These are phyloP conservation scores for Gymnoscopelus microlampas DNA, from an alignment of 2,797 vertebrate genomes.

Conservation along the genomic window DNA sequence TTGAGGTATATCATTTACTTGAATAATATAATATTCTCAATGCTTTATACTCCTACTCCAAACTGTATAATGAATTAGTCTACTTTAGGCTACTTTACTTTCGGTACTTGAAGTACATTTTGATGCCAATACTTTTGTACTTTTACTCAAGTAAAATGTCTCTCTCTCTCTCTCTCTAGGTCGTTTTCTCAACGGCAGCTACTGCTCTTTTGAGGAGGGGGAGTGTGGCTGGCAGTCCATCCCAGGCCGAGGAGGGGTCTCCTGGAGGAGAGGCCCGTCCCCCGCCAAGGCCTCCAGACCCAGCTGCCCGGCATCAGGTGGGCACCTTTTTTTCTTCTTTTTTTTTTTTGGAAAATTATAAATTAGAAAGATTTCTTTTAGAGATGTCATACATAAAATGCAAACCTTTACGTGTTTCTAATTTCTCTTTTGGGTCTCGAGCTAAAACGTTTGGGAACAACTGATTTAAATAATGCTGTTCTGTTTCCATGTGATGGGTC, in stretches of 20 bases:
- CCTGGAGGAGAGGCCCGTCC: constrained; percentile 83
- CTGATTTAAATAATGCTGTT: too few relatives aligned
- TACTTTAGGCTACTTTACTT: neutral
- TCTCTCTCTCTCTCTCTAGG: constrained; percentile 72
- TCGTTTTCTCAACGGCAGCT: constrained; percentile 90
- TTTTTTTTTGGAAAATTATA: too few relatives aligned
- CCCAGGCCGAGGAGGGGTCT: constrained; percentile 56
- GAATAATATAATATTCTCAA: too few relatives aligned
- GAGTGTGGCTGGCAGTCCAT: constrained; percentile 90
- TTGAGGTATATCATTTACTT: too few relatives aligned
- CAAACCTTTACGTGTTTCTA: too few relatives aligned
- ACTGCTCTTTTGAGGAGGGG: constrained; percentile 92
- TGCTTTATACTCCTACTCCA: neutral
- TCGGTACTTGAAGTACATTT: neutral
- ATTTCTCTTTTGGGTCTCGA: too few relatives aligned
- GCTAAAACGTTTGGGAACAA: too few relatives aligned
- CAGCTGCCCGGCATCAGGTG: constrained; percentile 73
- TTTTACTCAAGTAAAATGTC: neutral
- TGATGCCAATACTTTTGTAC: too few relatives aligned
- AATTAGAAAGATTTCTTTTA: too few relatives aligned
- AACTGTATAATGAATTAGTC: neutral
- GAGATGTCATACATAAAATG: too few relatives aligned
- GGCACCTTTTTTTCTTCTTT: constrained; percentile 21
- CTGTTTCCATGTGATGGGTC: too few relatives aligned
- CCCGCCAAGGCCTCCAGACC: constrained; percentile 73